Evolutionary conservation across 2,888 invertebrate species (phyloP), one percentile per base, ranked within the genome.

Genomic region (Crocallis elinguaria): DNA sequence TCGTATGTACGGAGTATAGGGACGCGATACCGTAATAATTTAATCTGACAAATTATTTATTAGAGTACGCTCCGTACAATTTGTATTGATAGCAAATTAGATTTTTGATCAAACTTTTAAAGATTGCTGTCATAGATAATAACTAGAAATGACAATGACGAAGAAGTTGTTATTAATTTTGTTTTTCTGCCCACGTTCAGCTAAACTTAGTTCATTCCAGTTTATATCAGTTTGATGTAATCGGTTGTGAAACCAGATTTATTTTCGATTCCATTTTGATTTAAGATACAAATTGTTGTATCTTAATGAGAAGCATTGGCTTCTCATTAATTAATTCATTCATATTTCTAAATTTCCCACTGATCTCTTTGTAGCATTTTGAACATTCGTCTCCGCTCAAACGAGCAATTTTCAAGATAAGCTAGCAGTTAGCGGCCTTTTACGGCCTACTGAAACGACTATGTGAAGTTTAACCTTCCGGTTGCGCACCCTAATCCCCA

Each of bases 391-490:
- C 63, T 61, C 63, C 54, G 63, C 57, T 65, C 61, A 64, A 68
- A 71, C 61, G 64, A 66, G 56, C 63, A 43, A 54, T 54, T 49
- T 62, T 58, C 56, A 64, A 72, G 73, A 70, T 73, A 75, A 74
- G 68, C 68, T 49, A 41, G 46, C 36, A 51, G 56, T 57, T 49
- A 32, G 43, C 29, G 60, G 62, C 64, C 59, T 68, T 68, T 62
- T 69, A 63, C 55, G 59, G 57, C 59, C 56, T 67, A 63, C 62
- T 62, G 70, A 58, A 62, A 66, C 65, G 69, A 65, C 69, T 67
- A 71, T 76, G 75, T 72, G 73, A 71, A 75, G 75, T 75, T 81
- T 77, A 77, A 82, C 80, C 83, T 82, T 81, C 77, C 71, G 73
- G 66, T 60, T 51, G 32, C 67, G 46, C 61, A 63, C 61, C 62